A percentile compares a stretch with the other conserved stretches of the same genome.
phyloP scores from a whole-genome alignment of 2,888 invertebrate species.

The Lasioglossum villosulum region DNA sequence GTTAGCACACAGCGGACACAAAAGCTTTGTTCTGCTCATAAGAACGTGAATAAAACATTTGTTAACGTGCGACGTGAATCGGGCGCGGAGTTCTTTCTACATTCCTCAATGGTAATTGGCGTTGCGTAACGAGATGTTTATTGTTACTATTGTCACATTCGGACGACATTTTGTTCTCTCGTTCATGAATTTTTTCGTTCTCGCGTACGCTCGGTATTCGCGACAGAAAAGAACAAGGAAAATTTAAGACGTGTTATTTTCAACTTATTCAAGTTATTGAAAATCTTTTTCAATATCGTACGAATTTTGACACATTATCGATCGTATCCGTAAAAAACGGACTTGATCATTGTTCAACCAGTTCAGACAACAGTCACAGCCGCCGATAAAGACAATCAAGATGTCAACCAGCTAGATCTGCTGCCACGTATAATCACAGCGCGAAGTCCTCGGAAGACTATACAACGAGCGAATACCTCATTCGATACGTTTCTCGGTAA shows the following conservation, averaged over 20 bases:
- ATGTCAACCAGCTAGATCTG: not conserved
- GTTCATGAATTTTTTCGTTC: too few relatives aligned
- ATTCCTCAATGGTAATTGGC: not conserved
- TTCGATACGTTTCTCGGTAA: not conserved
- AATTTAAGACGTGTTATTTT: not conserved
- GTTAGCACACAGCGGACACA: not conserved
- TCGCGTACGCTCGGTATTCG: not conserved
- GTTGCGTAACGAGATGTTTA: not conserved
- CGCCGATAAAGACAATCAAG: not conserved
- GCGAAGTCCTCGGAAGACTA: not conserved
- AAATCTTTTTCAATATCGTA: not conserved
- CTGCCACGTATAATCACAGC: not conserved
- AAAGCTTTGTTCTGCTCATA: not conserved
- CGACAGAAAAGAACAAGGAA: not conserved
- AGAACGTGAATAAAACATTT: not conserved
- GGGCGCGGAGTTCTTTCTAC: not conserved
- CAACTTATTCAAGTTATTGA: not conserved
- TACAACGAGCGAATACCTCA: not conserved
- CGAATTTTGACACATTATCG: not conserved
- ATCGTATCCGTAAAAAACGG: not conserved
- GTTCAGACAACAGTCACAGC: not conserved
- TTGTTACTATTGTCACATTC: not conserved
- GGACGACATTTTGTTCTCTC: too few relatives aligned
- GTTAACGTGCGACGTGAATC: not conserved
- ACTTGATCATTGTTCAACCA: not conserved